Conservation (phyloP, 1,140 invertebrate species). For the Matsumurasca onukii region DNA sequence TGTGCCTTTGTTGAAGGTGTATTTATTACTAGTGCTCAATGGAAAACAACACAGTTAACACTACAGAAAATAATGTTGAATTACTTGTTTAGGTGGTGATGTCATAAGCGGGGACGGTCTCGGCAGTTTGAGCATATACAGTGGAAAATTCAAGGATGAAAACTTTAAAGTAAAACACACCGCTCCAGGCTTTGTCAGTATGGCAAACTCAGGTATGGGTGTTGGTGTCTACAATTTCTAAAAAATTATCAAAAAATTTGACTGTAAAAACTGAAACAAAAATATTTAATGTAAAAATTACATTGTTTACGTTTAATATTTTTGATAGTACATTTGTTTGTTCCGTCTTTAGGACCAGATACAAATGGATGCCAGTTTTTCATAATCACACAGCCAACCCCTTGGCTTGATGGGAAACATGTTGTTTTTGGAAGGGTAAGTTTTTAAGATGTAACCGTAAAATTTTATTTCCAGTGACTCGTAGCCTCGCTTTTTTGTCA, state of each 20-base stretch:
- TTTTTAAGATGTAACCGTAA: no score
- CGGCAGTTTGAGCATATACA: slow-evolving; percentile 86
- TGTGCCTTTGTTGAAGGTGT: no score
- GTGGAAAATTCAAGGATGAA: slow-evolving; percentile 91
- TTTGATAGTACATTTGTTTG: slow-evolving; percentile 24
- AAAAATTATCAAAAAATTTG: not conserved
- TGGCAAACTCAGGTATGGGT: slow-evolving; percentile 86
- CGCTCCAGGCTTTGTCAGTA: slow-evolving; percentile 87
- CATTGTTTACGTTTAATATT: not conserved
- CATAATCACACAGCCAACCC: slow-evolving; percentile 84
- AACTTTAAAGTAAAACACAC: slow-evolving; percentile 89
- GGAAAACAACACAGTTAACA: no score
- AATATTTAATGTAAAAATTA: not conserved
- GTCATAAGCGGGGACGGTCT: slow-evolving; percentile 73
- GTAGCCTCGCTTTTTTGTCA: no score
- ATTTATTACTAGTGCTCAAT: no score
- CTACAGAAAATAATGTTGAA: no score
- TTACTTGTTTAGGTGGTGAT: slow-evolving; percentile 77
- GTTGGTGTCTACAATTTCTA: not conserved
- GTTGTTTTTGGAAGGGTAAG: slow-evolving; percentile 92
- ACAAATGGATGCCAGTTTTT: slow-evolving; percentile 97
- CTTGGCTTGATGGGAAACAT: slow-evolving; percentile 91
- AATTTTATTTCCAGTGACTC: no score
- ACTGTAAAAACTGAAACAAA: not conserved
- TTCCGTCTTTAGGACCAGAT: slow-evolving; percentile 56